Percentiles rank a stretch among this genome's conserved stretches.
Evolutionary conservation across 2,113 vertebrate species (phyloP).

Genomic region (Thunnus maccoyii): DNA sequence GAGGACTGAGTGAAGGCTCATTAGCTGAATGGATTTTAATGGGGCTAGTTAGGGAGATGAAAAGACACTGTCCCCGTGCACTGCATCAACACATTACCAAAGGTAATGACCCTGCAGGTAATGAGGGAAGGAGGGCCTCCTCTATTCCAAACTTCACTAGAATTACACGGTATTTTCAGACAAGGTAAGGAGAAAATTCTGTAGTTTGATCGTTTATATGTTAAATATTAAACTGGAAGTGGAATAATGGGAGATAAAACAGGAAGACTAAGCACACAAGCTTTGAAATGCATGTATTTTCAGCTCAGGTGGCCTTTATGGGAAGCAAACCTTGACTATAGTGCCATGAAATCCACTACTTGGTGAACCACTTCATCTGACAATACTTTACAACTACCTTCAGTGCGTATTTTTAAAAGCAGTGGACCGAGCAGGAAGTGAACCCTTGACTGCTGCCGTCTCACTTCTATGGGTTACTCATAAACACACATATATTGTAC

Average conservation of each 20-base stretch:
- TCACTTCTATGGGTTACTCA: conserved; percentile 12
- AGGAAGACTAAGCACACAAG: background rate
- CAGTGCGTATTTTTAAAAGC: conserved; percentile 35
- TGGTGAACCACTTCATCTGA: conserved; percentile 36
- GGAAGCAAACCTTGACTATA: conserved; percentile 40
- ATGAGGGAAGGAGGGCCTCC: conserved; percentile 42
- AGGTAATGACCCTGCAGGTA: conserved; percentile 75
- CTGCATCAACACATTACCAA: conserved; percentile 69
- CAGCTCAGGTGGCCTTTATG: conserved; percentile 34
- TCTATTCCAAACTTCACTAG: conserved; percentile 24
- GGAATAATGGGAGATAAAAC: background rate
- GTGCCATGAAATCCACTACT: conserved; percentile 50
- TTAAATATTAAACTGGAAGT: conserved; percentile 7
- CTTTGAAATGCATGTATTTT: conserved; percentile 32
- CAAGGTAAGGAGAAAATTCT: background rate
- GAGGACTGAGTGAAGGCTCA: conserved; percentile 72
- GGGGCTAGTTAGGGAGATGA: conserved; percentile 76
- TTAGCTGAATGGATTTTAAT: conserved; percentile 80
- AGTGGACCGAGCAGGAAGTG: conserved; percentile 18
- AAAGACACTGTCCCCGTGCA: conserved; percentile 66
- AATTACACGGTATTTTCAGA: conserved; percentile 17
- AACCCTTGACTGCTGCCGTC: conserved; percentile 24
- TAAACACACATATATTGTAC: background rate
- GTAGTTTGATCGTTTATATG: background rate
- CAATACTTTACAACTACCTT: conserved; percentile 25